Evolutionary conservation across 2,888 invertebrate genomes (phyloP), one percentile per base, ranked within the genome.

Genomic region (Dolomedes plantarius): DNA sequence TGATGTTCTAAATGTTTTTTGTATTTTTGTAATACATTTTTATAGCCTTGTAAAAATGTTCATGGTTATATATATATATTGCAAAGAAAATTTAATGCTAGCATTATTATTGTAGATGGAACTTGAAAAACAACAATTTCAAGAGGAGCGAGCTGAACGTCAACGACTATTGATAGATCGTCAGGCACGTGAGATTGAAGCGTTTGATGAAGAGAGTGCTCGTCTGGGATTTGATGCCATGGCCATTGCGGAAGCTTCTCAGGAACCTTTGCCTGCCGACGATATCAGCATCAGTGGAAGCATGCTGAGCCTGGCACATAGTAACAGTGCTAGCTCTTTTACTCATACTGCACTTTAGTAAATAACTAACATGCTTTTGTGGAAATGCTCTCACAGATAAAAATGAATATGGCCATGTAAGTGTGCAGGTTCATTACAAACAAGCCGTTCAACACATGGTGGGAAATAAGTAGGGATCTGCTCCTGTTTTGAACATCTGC

Each of bases 151-250:
- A 78, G 95, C 95, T 46, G 97, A 98, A 92, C 94, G 97, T 90
- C 95, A 97, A 92, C 94, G 96, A 89, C 94, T 96, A 90, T 93
- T 98, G 91, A 95, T 96, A 91, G 97, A 97, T 91, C 94, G 95
- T 88, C 98, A 98, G 92, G 95, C 96, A 91, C 94, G 95, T 88
- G 97, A 98, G 91, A 93, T 98, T 90, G 96, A 97, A 90, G 95
- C 95, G 90, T 99, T 98, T 93, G 98, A 99, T 93, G 95, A 95
- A 91, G 98, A 98, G 93, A 98, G 97, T 90, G 94, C 96, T 88
- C 93, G 96, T 89, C 94, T 97, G 92, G 99, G 99, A 90, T 97
- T 71, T 92, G 97, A 97, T 93, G 96, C 96, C 88, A 93, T 97
- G 93, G 96, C 97, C 90, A 95, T 98, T 91, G 95, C 95, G 80